Conservation (phyloP, 2,888 invertebrate species). For the Eupeodes latifasciatus region DNA sequence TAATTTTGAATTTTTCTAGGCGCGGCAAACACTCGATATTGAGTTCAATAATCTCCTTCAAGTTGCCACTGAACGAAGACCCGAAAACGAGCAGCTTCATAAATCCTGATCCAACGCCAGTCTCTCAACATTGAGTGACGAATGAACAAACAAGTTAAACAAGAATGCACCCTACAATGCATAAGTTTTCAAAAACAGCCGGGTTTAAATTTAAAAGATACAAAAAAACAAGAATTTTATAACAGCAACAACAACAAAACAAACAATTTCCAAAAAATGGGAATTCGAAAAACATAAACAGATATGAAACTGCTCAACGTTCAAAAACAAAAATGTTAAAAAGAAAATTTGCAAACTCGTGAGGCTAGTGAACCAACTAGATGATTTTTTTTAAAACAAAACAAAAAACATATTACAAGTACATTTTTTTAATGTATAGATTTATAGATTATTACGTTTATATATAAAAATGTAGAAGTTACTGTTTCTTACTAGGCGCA, state of each 20-base stretch:
- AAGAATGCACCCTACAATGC: constrained; percentile 41
- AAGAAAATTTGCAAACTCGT: constrained; percentile 61
- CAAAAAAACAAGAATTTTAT: constrained; percentile 22
- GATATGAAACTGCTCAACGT: constrained; percentile 63
- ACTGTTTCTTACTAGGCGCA: constrained; percentile 70
- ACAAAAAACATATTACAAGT: constrained; percentile 45
- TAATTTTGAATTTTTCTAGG: constrained; percentile 85
- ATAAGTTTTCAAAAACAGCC: constrained; percentile 45
- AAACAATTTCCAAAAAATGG: constrained; percentile 7
- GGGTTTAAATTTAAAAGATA: constrained; percentile 11
- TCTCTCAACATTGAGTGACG: constrained; percentile 83
- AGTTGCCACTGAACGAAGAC: constrained; percentile 92
- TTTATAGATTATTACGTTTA: constrained; percentile 62
- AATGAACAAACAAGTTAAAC: constrained; percentile 75
- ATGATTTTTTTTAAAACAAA: constrained; percentile 45
- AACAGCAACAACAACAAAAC: constrained; percentile 16
- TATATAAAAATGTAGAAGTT: constrained; percentile 61
- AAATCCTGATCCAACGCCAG: constrained; percentile 84
- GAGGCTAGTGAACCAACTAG: constrained; percentile 76
- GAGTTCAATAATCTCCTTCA: constrained; percentile 95
- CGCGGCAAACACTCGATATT: constrained; percentile 94
- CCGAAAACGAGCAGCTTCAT: constrained; percentile 84
- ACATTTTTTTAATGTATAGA: constrained; percentile 66
- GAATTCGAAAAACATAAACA: background rate
- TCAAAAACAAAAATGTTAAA: constrained; percentile 40